Conservation (phyloP, 2,797 vertebrate species). For the Manis javanica region DNA sequence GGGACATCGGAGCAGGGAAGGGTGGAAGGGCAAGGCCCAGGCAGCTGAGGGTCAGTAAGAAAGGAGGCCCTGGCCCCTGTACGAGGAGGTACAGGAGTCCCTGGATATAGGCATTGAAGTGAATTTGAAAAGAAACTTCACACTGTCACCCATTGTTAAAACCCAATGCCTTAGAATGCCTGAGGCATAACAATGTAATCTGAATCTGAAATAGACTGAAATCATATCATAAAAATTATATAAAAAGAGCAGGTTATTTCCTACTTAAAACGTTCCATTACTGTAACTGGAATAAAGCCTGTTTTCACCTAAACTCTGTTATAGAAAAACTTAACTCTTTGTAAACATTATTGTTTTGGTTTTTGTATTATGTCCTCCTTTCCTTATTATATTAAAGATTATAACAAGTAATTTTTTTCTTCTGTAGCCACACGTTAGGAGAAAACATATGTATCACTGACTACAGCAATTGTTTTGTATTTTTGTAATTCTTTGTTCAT, state of each 20-base stretch:
- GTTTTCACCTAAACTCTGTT: background rate
- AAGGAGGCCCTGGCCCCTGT: background rate
- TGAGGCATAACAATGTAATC: background rate
- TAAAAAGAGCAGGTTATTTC: background rate
- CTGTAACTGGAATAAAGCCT: background rate
- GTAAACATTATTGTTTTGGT: background rate
- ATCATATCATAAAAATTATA: background rate
- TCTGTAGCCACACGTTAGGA: background rate
- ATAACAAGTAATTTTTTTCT: background rate
- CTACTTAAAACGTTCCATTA: background rate
- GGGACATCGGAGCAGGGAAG: background rate
- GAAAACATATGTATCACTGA: background rate
- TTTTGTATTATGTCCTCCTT: background rate
- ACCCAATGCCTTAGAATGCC: background rate
- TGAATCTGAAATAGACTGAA: background rate
- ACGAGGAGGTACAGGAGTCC: background rate
- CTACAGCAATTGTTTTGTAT: background rate
- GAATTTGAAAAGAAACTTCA: conserved; percentile 9
- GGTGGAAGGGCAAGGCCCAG: background rate
- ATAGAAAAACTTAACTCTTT: conserved; percentile 24
- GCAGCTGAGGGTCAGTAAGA: background rate
- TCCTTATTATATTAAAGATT: background rate
- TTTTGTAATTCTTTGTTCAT: background rate
- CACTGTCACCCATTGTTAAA: background rate
- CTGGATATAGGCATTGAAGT: background rate